These are phyloP conservation scores for Tragelaphus imberbis DNA, from an alignment of 2,113 vertebrate genomes.

Conservation along the genomic window DNA sequence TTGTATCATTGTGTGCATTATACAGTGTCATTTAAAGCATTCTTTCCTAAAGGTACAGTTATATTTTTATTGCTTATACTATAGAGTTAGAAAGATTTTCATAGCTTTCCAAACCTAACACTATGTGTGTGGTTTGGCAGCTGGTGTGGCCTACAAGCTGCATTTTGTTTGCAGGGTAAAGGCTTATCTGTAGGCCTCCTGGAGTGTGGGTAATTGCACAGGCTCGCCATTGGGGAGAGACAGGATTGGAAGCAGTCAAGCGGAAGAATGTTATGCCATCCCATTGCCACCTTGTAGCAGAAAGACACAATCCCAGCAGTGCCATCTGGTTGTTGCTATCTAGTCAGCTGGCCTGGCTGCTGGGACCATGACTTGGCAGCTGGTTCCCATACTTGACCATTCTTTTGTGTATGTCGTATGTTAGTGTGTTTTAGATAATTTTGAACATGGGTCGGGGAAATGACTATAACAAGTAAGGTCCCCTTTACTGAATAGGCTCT, in stretches of 20 bases:
- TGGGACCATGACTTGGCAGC: slow-evolving; percentile 89
- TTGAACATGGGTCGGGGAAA: slow-evolving; percentile 83
- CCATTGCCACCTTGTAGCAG: slow-evolving; percentile 93
- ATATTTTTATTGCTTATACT: slow-evolving; percentile 84
- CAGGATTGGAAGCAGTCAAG: slow-evolving; percentile 95
- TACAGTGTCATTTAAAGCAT: slow-evolving; percentile 84
- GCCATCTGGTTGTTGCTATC: slow-evolving; percentile 95
- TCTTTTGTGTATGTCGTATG: slow-evolving; percentile 66
- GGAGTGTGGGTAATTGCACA: slow-evolving; percentile 95
- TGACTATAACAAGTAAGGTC: slow-evolving; percentile 78
- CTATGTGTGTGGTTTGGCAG: slow-evolving; percentile 96
- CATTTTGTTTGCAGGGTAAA: slow-evolving; percentile 98
- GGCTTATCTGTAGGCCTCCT: slow-evolving; percentile 93
- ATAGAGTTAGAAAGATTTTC: slow-evolving; percentile 83
- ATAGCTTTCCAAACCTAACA: slow-evolving; percentile 84
- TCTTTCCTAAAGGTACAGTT: slow-evolving; percentile 84
- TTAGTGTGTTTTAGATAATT: slow-evolving; percentile 78
- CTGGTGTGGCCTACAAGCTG: slow-evolving; percentile 93
- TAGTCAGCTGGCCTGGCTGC: slow-evolving; percentile 93
- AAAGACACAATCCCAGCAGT: slow-evolving; percentile 90
- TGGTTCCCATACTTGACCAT: slow-evolving; percentile 90
- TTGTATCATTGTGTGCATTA: slow-evolving; percentile 87
- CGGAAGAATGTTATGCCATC: slow-evolving; percentile 98
- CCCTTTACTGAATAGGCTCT: slow-evolving; percentile 81
- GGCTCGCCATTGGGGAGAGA: slow-evolving; percentile 91